These are phyloP conservation scores for Drosophila varians DNA, from an alignment of 1,140 invertebrate genomes.

Conservation along the genomic window DNA sequence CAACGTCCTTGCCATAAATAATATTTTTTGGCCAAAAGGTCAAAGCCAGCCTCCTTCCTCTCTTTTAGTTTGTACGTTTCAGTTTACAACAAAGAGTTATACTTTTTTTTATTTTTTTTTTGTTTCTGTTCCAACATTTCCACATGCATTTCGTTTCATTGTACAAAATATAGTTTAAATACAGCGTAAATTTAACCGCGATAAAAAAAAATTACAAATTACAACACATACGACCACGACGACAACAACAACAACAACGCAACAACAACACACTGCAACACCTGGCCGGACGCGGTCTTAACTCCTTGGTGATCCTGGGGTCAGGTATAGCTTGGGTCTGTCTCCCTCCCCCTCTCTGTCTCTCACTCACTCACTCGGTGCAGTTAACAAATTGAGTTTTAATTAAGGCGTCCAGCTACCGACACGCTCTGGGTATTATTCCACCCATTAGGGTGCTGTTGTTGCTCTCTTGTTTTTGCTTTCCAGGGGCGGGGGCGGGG, in stretches of 20 bases:
- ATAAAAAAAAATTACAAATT: conserved; percentile 63
- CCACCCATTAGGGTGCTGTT: conserved; percentile 29
- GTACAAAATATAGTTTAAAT: conserved; percentile 68
- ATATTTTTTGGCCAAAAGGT: conserved; percentile 9
- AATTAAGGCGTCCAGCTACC: conserved; percentile 42
- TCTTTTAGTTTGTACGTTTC: background rate
- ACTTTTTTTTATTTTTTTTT: conserved; percentile 28
- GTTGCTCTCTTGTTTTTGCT: background rate
- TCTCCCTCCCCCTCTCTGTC: too few relatives aligned
- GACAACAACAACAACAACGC: background rate
- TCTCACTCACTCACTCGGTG: conserved; percentile 3
- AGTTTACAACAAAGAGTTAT: conserved; percentile 46
- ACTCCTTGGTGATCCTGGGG: background rate
- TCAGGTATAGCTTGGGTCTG: conserved; percentile 10
- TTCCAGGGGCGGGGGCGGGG: background rate
- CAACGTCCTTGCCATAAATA: conserved; percentile 22
- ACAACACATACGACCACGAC: conserved; percentile 6
- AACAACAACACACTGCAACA: background rate
- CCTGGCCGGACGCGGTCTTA: too few relatives aligned
- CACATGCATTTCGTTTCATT: conserved; percentile 69
- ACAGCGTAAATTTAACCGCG: conserved; percentile 74
- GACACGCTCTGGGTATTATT: conserved; percentile 48
- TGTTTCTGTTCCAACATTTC: conserved; percentile 60
- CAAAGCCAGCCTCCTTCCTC: background rate
- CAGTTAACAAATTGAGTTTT: conserved; percentile 57